These are phyloP conservation scores for Palythoa heliodiscus DNA, from an alignment of 92 coral and sea anemone genomes.

Conservation along the genomic window DNA sequence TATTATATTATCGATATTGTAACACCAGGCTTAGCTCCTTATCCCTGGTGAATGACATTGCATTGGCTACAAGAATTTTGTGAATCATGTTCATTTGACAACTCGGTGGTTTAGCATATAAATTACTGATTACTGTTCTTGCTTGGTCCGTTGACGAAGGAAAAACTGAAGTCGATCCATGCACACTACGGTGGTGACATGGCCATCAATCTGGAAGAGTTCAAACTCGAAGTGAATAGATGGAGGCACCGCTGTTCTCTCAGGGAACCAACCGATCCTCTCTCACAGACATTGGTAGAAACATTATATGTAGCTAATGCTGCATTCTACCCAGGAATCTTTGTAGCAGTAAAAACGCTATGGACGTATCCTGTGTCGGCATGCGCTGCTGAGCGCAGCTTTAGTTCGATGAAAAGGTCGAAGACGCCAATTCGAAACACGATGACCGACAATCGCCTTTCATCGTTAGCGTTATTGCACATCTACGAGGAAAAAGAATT, in stretches of 20 bases:
- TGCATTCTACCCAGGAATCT: constrained; percentile 27
- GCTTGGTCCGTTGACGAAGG: constrained; percentile 49
- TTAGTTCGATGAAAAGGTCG: constrained; percentile 35
- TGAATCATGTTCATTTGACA: constrained; percentile 43
- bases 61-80: constrained; percentile 41
- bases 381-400: constrained; percentile 37
- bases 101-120: constrained; percentile 36
- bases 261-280: constrained; percentile 38
- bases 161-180: constrained; percentile 43
- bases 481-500: too few species aligned
- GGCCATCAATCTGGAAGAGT: constrained; percentile 29
- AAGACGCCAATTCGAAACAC: constrained; percentile 12
- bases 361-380: neutral
- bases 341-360: constrained; percentile 20
- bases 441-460: too few species aligned
- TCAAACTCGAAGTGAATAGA: constrained; percentile 35
- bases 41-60: constrained; percentile 44
- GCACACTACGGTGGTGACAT: constrained; percentile 46
- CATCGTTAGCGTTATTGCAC: too few species aligned
- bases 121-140: constrained; percentile 43
- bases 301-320: constrained; percentile 35
- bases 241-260: constrained; percentile 48
- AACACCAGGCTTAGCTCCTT: constrained; percentile 42
- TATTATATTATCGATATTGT: too few species aligned
- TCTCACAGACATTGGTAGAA: constrained; percentile 34